A percentile compares a stretch with the other conserved stretches of the same genome.
phyloP scores from a whole-genome alignment of 2,888 invertebrate genomes.

The Andrena hattorfiana region DNA sequence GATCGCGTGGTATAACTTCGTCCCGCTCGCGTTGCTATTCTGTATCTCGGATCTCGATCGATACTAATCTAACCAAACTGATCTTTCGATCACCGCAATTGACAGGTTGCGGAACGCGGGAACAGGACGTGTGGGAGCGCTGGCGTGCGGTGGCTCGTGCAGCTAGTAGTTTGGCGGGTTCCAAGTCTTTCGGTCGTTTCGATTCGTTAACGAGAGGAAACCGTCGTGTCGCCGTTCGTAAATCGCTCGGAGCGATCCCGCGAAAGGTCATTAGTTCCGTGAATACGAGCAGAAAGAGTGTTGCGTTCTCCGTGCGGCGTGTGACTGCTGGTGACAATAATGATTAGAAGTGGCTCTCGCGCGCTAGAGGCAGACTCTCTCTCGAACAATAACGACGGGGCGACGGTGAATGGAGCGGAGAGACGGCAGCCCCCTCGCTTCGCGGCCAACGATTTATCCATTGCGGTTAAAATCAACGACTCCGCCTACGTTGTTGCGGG shows the following conservation, averaged over 20 bases:
- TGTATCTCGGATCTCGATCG: neutral
- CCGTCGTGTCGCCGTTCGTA: neutral
- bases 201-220: constrained; percentile 35
- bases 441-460: constrained; percentile 53
- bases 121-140: neutral
- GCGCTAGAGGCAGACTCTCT: constrained; percentile 5
- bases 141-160: neutral
- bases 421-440: neutral
- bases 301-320: constrained; percentile 18
- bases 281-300: constrained; percentile 37
- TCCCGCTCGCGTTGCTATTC: too few species aligned
- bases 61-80: neutral
- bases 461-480: constrained; percentile 63
- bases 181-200: constrained; percentile 27
- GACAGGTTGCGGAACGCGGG: neutral
- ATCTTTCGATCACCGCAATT: neutral
- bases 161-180: neutral
- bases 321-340: constrained; percentile 57
- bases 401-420: constrained; percentile 34
- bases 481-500: constrained; percentile 57
- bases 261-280: constrained; percentile 44
- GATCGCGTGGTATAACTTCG: too few species aligned
- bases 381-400: constrained; percentile 53
- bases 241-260: constrained; percentile 8
- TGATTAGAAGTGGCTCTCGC: constrained; percentile 57